These are phyloP conservation scores for Epinephelus awoara DNA, from an alignment of 2,797 vertebrate genomes.

Conservation along the genomic window DNA sequence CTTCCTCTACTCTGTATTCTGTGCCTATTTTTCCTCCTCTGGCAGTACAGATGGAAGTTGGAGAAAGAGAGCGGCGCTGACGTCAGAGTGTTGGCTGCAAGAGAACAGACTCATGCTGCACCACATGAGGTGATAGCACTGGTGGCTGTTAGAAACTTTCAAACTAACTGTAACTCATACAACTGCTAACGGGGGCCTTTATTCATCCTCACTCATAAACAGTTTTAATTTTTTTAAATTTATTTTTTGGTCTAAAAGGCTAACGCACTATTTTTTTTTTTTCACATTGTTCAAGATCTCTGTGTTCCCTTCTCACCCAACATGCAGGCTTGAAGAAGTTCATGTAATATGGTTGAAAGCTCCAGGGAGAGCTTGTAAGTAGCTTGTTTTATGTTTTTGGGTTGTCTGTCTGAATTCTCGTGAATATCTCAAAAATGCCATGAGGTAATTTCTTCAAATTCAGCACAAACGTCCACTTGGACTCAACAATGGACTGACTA, in stretches of 20 bases:
- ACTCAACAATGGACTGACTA: no score
- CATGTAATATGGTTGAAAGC: no score
- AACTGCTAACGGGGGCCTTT: not conserved
- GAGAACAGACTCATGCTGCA: conserved; percentile 14
- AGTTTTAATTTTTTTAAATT: not conserved
- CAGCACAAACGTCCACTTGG: no score
- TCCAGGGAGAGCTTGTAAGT: no score
- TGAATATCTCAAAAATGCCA: no score
- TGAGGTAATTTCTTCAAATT: no score
- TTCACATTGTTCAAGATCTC: not conserved
- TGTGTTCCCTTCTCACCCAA: not conserved
- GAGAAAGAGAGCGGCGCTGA: conserved; percentile 19
- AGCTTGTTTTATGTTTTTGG: no score
- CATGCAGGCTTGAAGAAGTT: not conserved
- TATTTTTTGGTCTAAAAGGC: not conserved
- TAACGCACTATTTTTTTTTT: not conserved
- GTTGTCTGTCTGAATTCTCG: no score
- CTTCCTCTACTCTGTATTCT: conserved; percentile 48
- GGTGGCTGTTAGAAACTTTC: conserved; percentile 10
- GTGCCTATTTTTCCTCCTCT: conserved; percentile 31
- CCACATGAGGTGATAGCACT: not conserved
- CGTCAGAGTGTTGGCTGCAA: conserved; percentile 19
- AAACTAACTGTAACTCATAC: not conserved
- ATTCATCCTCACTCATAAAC: not conserved
- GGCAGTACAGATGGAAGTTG: conserved; percentile 41